phyloP scores from a whole-genome alignment of 1,140 invertebrate genomes.

The Pygmarrhopalites habei region DNA sequence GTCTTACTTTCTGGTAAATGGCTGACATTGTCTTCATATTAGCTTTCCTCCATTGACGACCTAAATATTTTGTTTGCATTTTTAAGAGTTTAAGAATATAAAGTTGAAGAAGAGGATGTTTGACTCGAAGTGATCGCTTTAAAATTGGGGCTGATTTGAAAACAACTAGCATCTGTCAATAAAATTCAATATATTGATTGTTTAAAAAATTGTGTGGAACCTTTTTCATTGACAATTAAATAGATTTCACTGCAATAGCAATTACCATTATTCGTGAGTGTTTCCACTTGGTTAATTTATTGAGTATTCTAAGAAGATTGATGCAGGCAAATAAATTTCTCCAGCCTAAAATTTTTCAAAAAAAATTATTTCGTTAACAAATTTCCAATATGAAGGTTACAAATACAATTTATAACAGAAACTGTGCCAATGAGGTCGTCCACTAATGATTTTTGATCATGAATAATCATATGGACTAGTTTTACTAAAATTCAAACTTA shows the following conservation, averaged over 20 bases:
- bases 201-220: too few species aligned
- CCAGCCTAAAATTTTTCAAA: too few species aligned
- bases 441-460: too few species aligned
- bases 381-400: too few species aligned
- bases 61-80: slow-evolving; percentile 99
- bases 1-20: slow-evolving; percentile 94
- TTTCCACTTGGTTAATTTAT: slow-evolving; percentile 99
- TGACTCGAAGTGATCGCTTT: slow-evolving; percentile 89
- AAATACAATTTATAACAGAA: too few species aligned
- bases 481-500: too few species aligned
- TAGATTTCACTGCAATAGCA: too few species aligned
- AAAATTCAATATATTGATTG: background rate
- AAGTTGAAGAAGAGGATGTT: slow-evolving; percentile 95
- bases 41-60: slow-evolving; percentile 95
- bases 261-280: slow-evolving; percentile 95
- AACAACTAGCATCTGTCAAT: slow-evolving; percentile 84
- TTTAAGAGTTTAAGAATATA: slow-evolving; percentile 97
- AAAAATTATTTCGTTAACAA: too few species aligned
- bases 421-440: too few species aligned
- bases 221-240: too few species aligned
- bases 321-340: slow-evolving; percentile 97
- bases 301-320: slow-evolving; percentile 91
- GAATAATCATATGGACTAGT: too few species aligned
- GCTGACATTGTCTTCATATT: slow-evolving; percentile 99
- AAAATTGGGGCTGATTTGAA: slow-evolving; percentile 99